phyloP scores from a whole-genome alignment of 1,140 invertebrate genomes.

The Scaptomyza pallida region DNA sequence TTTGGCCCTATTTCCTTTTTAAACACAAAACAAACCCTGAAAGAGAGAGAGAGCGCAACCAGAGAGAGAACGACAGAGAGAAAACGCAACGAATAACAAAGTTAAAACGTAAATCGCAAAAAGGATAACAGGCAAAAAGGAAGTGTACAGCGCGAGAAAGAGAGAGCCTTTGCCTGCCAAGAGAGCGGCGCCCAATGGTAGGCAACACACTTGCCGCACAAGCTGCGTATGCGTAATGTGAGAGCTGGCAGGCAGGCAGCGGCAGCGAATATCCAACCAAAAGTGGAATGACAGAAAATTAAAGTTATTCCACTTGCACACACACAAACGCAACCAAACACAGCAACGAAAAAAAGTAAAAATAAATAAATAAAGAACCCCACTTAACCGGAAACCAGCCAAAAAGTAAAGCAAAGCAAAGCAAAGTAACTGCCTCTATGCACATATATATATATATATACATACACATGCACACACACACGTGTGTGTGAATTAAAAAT shows the following conservation, averaged over 20 bases:
- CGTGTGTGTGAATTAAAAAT: slow-evolving; percentile 40
- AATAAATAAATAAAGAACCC: slow-evolving; percentile 16
- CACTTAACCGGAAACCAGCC: slow-evolving; percentile 38
- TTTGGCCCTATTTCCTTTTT: slow-evolving; percentile 11
- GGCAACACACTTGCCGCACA: slow-evolving; percentile 41
- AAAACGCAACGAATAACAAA: slow-evolving; percentile 17
- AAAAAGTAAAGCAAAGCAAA: slow-evolving; percentile 1
- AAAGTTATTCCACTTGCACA: slow-evolving; percentile 47
- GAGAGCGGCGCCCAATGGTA: slow-evolving; percentile 52
- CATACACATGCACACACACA: slow-evolving; percentile 14
- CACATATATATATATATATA: slow-evolving; percentile 19
- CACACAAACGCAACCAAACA: slow-evolving; percentile 14
- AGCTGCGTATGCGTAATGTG: slow-evolving; percentile 75
- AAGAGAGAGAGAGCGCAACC: slow-evolving; percentile 5
- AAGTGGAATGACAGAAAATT: slow-evolving; percentile 75
- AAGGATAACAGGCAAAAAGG: slow-evolving; percentile 37
- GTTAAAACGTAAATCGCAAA: slow-evolving; percentile 28
- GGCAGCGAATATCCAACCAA: slow-evolving; percentile 47
- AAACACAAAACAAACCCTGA: slow-evolving; percentile 54
- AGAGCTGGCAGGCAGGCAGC: slow-evolving; percentile 1
- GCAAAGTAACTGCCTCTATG: slow-evolving; percentile 50
- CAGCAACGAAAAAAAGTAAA: neutral
- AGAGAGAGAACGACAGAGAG: neutral
- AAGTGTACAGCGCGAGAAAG: slow-evolving; percentile 14
- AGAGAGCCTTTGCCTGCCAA: neutral